A percentile compares a stretch with the other conserved stretches of the same genome.
These are phyloP conservation scores for Microtus ochrogaster DNA, from an alignment of 2,113 vertebrate genomes.

Conservation along the genomic window DNA sequence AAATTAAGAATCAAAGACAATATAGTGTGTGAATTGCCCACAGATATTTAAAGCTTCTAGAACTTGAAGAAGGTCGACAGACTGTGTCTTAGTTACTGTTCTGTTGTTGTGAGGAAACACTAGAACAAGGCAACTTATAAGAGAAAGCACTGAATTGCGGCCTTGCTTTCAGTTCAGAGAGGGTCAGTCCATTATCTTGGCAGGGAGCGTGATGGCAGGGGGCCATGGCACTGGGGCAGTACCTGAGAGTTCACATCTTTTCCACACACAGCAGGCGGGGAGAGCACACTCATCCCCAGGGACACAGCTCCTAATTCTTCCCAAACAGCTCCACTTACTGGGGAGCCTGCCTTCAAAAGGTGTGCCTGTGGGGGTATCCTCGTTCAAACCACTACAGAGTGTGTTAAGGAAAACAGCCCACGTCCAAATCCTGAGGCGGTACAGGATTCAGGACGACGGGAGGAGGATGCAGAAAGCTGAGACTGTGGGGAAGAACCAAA, in stretches of 20 bases:
- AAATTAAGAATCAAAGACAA: neutral
- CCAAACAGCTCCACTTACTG: neutral
- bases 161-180: neutral
- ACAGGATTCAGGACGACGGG: neutral
- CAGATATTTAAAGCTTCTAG: neutral
- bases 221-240: neutral
- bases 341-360: neutral
- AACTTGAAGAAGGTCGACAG: neutral
- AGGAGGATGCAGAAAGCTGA: neutral
- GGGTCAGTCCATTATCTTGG: neutral
- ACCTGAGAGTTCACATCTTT: neutral
- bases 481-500: neutral
- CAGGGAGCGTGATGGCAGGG: neutral
- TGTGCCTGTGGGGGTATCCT: neutral
- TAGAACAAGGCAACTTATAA: neutral
- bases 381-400: neutral
- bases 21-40: neutral
- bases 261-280: neutral
- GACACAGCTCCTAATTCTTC: neutral
- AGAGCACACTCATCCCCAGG: neutral
- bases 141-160: neutral
- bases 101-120: neutral
- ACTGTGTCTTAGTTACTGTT: neutral
- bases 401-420: neutral
- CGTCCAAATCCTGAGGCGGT: neutral